Evolutionary conservation across 2,888 invertebrate species (phyloP).

Genomic region (Microctonus brassicae): DNA sequence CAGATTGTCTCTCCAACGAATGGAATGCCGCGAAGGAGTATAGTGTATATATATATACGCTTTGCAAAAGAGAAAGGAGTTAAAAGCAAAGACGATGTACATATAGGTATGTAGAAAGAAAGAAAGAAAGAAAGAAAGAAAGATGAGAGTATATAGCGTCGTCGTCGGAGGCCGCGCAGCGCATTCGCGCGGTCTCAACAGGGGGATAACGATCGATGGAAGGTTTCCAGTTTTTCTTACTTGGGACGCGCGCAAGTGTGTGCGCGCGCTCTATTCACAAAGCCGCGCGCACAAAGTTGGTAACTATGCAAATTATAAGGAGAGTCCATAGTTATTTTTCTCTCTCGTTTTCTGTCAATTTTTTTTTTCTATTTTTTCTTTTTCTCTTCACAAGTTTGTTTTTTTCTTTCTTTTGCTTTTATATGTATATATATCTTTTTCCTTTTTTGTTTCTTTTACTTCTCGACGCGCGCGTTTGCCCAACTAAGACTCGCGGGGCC

Average conservation of each 20-base stretch:
- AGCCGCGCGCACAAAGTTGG: slow-evolving; percentile 31
- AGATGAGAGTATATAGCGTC: slow-evolving; percentile 11
- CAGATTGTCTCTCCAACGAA: slow-evolving; percentile 55
- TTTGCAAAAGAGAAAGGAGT: too few species aligned
- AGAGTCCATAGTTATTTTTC: slow-evolving; percentile 12
- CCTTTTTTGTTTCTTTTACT: not conserved
- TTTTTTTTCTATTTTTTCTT: not conserved
- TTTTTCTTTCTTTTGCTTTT: not conserved
- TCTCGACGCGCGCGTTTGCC: not conserved
- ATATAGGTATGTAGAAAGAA: not conserved
- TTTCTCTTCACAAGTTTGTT: too few species aligned
- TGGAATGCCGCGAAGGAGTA: slow-evolving; percentile 37
- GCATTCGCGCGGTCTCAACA: slow-evolving; percentile 34
- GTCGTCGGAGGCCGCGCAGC: slow-evolving; percentile 1
- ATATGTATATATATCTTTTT: too few species aligned
- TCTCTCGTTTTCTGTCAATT: not conserved
- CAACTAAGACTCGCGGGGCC: slow-evolving; percentile 1
- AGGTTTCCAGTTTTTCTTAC: slow-evolving; percentile 47
- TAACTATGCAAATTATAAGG: slow-evolving; percentile 40
- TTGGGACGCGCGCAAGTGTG: slow-evolving; percentile 30
- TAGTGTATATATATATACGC: not conserved
- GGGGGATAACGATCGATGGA: slow-evolving; percentile 47
- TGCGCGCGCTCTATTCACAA: slow-evolving; percentile 17
- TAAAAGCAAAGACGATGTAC: too few species aligned
- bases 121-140: slow-evolving; percentile 9